Percentiles rank a stretch among this genome's conserved stretches.
phyloP scores from a whole-genome alignment of 2,888 invertebrate genomes.

The Cephus pulcher region DNA sequence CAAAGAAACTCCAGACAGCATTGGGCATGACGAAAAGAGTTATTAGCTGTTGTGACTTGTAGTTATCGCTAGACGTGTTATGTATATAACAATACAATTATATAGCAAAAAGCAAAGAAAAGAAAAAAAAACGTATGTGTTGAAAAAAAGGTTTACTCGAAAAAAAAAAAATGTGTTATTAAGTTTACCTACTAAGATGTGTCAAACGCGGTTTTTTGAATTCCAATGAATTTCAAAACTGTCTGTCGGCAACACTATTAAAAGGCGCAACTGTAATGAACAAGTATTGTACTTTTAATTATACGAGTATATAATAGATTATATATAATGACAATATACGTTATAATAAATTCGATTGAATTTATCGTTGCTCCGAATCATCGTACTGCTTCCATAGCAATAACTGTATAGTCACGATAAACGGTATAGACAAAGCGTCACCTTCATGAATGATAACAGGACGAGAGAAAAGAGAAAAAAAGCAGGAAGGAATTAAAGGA shows the following conservation, averaged over 20 bases:
- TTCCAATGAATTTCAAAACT: constrained; percentile 47
- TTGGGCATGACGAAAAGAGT: constrained; percentile 26
- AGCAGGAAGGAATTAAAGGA: neutral
- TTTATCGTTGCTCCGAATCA: constrained; percentile 56
- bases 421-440: constrained; percentile 50
- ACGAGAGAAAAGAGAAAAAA: constrained; percentile 31
- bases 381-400: constrained; percentile 63
- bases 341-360: constrained; percentile 50
- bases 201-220: constrained; percentile 24
- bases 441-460: constrained; percentile 32
- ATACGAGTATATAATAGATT: constrained; percentile 49
- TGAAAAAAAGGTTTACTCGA: neutral
- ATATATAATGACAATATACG: constrained; percentile 53
- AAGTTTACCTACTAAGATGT: neutral
- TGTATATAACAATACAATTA: constrained; percentile 55
- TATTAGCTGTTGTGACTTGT: constrained; percentile 29
- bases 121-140: neutral
- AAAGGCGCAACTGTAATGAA: constrained; percentile 4
- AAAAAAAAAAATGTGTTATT: neutral
- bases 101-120: constrained; percentile 28
- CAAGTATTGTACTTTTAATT: constrained; percentile 40
- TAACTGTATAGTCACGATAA: constrained; percentile 63
- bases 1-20: constrained; percentile 24
- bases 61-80: constrained; percentile 61
- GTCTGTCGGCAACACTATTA: neutral